Evolutionary conservation across 2,113 vertebrate species (phyloP).

Genomic region (Ceyx melanurus): DNA sequence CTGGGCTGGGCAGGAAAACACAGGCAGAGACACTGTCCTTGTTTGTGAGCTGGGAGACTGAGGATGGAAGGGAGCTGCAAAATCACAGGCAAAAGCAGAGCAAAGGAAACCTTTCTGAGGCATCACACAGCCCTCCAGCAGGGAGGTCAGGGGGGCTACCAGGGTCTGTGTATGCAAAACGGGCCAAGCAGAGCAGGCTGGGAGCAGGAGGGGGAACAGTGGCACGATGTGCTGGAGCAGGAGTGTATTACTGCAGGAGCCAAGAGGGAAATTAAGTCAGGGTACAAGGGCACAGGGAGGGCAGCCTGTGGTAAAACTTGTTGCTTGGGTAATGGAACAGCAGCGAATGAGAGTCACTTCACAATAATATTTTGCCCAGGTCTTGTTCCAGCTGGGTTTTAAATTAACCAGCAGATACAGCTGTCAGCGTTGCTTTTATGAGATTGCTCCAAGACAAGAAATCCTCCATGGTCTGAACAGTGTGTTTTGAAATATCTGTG

Average conservation of each 20-base stretch:
- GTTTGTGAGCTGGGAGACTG: not conserved
- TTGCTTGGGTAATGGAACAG: slow-evolving; percentile 37
- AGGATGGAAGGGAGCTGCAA: not conserved
- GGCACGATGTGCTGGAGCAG: not conserved
- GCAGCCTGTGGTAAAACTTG: slow-evolving; percentile 9
- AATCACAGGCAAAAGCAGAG: not conserved
- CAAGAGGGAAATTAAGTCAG: slow-evolving; percentile 19
- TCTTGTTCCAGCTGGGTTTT: slow-evolving; percentile 57
- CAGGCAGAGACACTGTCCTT: accelerated
- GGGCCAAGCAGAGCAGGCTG: not conserved
- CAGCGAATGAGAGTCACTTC: not conserved
- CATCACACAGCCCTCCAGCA: not conserved
- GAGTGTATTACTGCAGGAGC: not conserved
- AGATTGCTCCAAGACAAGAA: slow-evolving; percentile 31
- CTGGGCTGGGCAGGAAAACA: accelerated
- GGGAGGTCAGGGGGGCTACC: not conserved
- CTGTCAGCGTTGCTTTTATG: slow-evolving; percentile 50
- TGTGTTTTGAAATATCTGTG: not conserved
- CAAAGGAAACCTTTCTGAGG: not conserved
- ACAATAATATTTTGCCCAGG: slow-evolving; percentile 32
- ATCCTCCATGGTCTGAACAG: not conserved
- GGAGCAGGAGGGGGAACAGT: not conserved
- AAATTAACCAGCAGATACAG: slow-evolving; percentile 47
- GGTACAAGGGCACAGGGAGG: not conserved
- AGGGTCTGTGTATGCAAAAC: not conserved